These are phyloP conservation scores for Cephus runcator DNA, from an alignment of 2,888 invertebrate genomes.

Conservation along the genomic window DNA sequence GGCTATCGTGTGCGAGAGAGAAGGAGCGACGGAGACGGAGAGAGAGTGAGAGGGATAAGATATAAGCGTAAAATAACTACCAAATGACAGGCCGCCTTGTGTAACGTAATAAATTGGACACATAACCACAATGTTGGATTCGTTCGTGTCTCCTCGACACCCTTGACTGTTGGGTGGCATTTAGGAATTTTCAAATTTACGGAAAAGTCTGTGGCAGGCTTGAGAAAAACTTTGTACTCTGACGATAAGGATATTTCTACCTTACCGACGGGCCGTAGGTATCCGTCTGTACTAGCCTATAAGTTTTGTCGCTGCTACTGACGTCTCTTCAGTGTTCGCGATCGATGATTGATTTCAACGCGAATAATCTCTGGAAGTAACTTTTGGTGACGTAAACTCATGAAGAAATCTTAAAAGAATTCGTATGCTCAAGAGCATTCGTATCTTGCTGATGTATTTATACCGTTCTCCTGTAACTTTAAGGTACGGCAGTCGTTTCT, in stretches of 20 bases:
- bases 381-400: neutral
- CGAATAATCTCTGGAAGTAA: neutral
- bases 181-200: neutral
- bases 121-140: neutral
- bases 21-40: neutral
- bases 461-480: neutral
- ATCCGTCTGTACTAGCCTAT: neutral
- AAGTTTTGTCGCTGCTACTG: neutral
- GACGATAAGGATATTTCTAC: neutral
- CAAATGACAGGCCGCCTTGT: neutral
- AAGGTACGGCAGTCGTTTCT: neutral
- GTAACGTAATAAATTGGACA: neutral
- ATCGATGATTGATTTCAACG: neutral
- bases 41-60: neutral
- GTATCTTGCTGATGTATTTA: neutral
- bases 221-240: too few relatives aligned
- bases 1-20: neutral
- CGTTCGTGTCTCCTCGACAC: neutral
- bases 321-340: neutral
- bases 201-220: neutral
- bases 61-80: neutral
- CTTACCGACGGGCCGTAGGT: neutral
- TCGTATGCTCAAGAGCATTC: neutral
- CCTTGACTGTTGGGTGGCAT: neutral
- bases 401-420: neutral